These are phyloP conservation scores for Eristalis pertinax DNA, from an alignment of 2,888 invertebrate genomes.

Conservation along the genomic window DNA sequence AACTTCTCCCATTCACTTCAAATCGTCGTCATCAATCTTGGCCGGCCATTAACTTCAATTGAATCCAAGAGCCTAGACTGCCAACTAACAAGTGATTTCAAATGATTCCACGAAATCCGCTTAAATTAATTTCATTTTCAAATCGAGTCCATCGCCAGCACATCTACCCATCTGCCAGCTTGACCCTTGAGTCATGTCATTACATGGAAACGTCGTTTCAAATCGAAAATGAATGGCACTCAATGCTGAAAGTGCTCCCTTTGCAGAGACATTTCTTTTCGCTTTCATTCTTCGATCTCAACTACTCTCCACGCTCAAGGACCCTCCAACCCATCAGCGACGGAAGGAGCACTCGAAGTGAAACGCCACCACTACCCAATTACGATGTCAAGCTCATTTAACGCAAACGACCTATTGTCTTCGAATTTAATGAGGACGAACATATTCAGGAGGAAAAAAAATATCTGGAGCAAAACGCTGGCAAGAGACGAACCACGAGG, in stretches of 20 bases:
- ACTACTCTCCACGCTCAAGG: not conserved
- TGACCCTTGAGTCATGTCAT: not conserved
- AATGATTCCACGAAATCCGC: not conserved
- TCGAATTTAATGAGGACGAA: conserved; percentile 12
- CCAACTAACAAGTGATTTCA: no score
- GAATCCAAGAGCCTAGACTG: no score
- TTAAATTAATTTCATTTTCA: not conserved
- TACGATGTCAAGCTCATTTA: conserved; percentile 8
- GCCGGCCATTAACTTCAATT: no score
- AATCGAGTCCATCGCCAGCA: not conserved
- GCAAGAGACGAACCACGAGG: not conserved
- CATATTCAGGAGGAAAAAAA: not conserved
- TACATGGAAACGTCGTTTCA: not conserved
- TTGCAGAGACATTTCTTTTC: not conserved
- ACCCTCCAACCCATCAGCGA: not conserved
- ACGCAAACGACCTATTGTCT: conserved; percentile 1
- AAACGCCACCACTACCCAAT: not conserved
- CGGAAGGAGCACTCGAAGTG: not conserved
- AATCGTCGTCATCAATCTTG: no score
- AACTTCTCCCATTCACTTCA: no score
- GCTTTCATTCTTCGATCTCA: not conserved
- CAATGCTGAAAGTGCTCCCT: not conserved
- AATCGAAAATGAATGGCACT: not conserved
- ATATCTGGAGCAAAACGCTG: not conserved
- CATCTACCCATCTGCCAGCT: not conserved